These are phyloP conservation scores for Chrysocyon brachyurus DNA, from an alignment of 2,797 vertebrate species.

Conservation along the genomic window DNA sequence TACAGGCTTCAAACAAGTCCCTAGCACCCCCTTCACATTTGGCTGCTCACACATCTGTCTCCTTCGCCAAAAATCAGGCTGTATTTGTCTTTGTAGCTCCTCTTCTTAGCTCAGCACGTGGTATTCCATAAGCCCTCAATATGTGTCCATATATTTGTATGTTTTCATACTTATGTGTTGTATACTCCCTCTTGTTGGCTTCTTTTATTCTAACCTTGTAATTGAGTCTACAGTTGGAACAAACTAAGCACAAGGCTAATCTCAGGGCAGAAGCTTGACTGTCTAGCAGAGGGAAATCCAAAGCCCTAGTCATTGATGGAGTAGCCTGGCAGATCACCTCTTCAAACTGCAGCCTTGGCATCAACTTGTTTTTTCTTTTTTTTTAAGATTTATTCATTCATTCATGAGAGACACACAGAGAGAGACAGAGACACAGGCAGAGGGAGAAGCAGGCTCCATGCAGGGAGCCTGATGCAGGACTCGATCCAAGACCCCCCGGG, in stretches of 20 bases:
- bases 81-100: conserved; percentile 3
- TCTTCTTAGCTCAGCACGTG: conserved; percentile 13
- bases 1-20: background rate
- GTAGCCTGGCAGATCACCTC: background rate
- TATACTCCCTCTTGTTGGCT: background rate
- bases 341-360: background rate
- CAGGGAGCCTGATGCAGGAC: too few relatives aligned
- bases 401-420: too few relatives aligned
- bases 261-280: background rate
- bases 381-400: too few relatives aligned
- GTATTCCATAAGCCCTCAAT: background rate
- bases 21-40: background rate
- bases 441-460: too few relatives aligned
- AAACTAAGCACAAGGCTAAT: background rate
- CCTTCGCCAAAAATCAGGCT: background rate
- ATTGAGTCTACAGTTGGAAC: background rate
- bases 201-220: background rate
- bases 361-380: background rate
- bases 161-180: background rate
- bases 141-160: background rate
- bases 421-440: too few relatives aligned
- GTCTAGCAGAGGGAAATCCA: conserved; percentile 66
- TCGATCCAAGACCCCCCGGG: too few relatives aligned
- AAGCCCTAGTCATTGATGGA: background rate
- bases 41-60: background rate